A percentile compares a stretch with the other conserved stretches of the same genome.
phyloP scores from a whole-genome alignment of 2,113 vertebrate species.

The Atlantisia rogersi region DNA sequence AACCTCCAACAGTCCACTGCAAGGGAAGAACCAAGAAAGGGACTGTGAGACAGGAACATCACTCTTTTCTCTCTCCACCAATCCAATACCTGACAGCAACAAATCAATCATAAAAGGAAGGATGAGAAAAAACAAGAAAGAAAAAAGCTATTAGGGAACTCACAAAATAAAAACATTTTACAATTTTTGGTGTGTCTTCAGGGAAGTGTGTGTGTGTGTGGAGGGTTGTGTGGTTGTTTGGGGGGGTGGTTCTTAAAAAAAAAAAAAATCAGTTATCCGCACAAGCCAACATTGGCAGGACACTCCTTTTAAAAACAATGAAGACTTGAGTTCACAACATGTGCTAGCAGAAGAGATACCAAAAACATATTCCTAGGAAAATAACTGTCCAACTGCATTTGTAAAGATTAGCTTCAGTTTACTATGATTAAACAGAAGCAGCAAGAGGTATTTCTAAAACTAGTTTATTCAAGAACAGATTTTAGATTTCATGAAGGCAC shows the following conservation, averaged over 20 bases:
- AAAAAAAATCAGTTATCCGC: background rate
- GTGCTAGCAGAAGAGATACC: background rate
- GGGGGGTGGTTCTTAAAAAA: background rate
- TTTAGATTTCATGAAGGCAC: background rate
- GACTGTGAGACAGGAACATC: background rate
- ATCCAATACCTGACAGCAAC: background rate
- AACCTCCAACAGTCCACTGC: slow-evolving; percentile 97
- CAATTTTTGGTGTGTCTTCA: background rate
- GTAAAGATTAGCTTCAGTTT: background rate
- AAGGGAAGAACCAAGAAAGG: slow-evolving; percentile 26
- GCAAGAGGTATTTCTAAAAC: background rate
- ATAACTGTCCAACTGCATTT: background rate
- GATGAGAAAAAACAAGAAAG: too few relatives aligned
- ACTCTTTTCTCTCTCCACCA: background rate
- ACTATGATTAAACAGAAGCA: background rate
- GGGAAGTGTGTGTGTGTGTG: background rate
- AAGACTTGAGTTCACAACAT: background rate
- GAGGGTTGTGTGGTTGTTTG: background rate
- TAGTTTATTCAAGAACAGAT: background rate
- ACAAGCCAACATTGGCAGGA: background rate
- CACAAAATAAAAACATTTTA: background rate
- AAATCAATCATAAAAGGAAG: background rate
- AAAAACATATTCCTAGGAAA: background rate
- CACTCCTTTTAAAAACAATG: background rate
- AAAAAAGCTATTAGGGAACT: background rate